Evolutionary conservation across 2,888 invertebrate species (phyloP).

Genomic region (Sarcophaga carnaria): DNA sequence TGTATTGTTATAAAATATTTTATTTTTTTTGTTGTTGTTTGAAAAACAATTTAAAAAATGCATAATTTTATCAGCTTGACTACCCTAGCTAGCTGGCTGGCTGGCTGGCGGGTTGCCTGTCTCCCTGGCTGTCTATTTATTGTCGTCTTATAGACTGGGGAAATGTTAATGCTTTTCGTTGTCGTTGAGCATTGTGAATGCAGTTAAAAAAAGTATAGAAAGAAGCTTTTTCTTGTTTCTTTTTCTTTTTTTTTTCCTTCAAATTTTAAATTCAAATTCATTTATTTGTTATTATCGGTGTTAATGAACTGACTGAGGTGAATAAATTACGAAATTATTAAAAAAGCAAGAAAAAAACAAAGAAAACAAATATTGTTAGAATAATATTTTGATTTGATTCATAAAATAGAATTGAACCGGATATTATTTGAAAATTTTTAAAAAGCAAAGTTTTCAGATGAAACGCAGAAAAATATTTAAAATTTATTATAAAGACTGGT

Average conservation of each 20-base stretch:
- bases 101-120: slow-evolving; percentile 7
- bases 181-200: neutral
- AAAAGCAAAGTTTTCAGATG: no score
- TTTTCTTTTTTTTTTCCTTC: no score
- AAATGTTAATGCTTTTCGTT: slow-evolving; percentile 17
- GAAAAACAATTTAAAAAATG: slow-evolving; percentile 50
- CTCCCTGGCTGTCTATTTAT: slow-evolving; percentile 2
- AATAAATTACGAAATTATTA: no score
- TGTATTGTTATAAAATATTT: slow-evolving; percentile 16
- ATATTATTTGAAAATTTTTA: no score
- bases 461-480: no score
- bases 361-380: neutral
- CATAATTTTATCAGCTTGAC: slow-evolving; percentile 23
- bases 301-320: slow-evolving; percentile 35
- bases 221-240: neutral
- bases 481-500: no score
- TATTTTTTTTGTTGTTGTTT: neutral
- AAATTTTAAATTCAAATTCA: slow-evolving; percentile 9
- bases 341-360: neutral
- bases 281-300: slow-evolving; percentile 10
- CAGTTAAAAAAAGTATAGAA: neutral
- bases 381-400: no score
- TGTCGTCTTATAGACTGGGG: slow-evolving; percentile 10
- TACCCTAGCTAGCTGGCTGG: slow-evolving; percentile 7
- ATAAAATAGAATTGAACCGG: no score